Evolutionary conservation across 1,140 invertebrate species (phyloP).

Genomic region (Zaprionus ghesquierei): DNA sequence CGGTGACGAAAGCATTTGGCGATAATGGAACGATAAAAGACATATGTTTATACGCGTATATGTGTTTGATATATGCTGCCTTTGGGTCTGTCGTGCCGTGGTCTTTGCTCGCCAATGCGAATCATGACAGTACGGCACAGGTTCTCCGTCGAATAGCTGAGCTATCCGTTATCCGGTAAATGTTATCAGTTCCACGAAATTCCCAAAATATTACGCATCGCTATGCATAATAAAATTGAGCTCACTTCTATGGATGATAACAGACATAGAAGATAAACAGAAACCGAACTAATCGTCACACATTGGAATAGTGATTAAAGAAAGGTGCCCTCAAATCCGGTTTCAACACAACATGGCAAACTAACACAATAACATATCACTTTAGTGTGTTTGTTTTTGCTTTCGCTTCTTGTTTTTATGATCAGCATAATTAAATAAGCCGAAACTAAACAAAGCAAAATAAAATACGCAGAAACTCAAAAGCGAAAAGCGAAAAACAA

Average conservation of each 20-base stretch:
- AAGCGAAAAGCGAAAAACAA: slow-evolving; percentile 30
- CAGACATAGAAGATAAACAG: slow-evolving; percentile 18
- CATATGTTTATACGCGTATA: slow-evolving; percentile 30
- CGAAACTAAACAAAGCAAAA: slow-evolving; percentile 18
- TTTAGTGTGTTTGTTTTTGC: slow-evolving; percentile 5
- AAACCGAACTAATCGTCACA: background rate
- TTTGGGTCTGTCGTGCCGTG: slow-evolving; percentile 4
- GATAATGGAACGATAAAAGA: slow-evolving; percentile 79
- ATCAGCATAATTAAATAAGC: slow-evolving; percentile 44
- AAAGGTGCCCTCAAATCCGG: slow-evolving; percentile 21
- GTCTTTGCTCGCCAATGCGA: background rate
- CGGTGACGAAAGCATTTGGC: slow-evolving; percentile 72
- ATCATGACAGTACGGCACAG: slow-evolving; percentile 29
- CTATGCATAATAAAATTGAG: background rate
- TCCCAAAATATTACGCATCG: slow-evolving; percentile 1
- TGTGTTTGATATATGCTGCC: background rate
- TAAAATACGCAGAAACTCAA: slow-evolving; percentile 12
- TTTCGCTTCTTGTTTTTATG: slow-evolving; percentile 16
- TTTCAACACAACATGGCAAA: slow-evolving; percentile 21
- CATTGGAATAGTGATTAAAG: slow-evolving; percentile 6
- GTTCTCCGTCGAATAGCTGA: slow-evolving; percentile 28
- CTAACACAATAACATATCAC: slow-evolving; percentile 24
- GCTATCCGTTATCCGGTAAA: slow-evolving; percentile 20
- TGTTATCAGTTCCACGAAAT: slow-evolving; percentile 10
- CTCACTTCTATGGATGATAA: slow-evolving; percentile 16